These are phyloP conservation scores for Campylomormyrus tamandua DNA, from an alignment of 2,113 vertebrate genomes.

Conservation along the genomic window DNA sequence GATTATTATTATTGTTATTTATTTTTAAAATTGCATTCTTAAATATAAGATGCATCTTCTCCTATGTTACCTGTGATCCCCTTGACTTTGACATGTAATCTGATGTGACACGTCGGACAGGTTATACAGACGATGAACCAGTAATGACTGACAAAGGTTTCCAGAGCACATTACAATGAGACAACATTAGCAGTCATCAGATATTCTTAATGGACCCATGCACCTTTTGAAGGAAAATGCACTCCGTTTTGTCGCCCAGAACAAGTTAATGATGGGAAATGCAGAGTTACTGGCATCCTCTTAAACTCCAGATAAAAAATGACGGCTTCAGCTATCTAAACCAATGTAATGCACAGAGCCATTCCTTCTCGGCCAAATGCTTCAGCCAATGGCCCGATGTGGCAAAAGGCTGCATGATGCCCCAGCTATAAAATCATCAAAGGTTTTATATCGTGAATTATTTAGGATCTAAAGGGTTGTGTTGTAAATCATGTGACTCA, in stretches of 20 bases:
- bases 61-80: not conserved
- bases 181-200: not conserved
- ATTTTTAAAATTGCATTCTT: not conserved
- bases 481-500: not conserved
- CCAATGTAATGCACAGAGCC: not conserved
- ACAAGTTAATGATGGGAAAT: not conserved
- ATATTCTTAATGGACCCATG: not conserved
- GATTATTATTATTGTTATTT: not conserved
- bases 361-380: not conserved
- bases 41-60: not conserved
- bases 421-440: conserved; percentile 2
- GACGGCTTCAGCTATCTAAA: not conserved
- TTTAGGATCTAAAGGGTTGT: not conserved
- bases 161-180: conserved; percentile 2
- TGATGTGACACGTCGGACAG: not conserved
- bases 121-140: not conserved
- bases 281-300: not conserved
- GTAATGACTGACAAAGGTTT: not conserved
- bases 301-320: not conserved
- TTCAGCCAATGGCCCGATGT: not conserved
- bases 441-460: conserved; percentile 1
- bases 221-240: not conserved
- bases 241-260: not conserved
- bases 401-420: not conserved
- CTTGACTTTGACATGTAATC: not conserved